Base-by-base conservation (phyloP, 2,797 vertebrate genomes). In the Caiman crocodilus region DNA sequence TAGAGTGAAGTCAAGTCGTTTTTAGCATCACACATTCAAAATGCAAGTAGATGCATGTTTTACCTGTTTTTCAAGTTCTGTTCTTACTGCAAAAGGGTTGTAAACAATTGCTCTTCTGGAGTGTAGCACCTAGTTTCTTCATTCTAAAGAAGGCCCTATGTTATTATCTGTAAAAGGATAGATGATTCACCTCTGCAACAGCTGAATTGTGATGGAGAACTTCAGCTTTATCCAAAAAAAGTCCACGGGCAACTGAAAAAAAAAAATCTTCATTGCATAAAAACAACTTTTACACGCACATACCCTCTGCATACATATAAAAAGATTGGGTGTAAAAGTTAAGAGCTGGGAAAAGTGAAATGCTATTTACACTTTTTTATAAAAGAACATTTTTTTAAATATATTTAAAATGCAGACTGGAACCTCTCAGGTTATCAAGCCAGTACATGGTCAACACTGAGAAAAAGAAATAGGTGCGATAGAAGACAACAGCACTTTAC, bases 331-430 rank as follows among this genome's bases (percentile, higher is more conserved):
- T 9, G 75, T 7, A 57, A 92, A 88, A 82, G n/a, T 2, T 80
- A 93, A 93, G 85, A 91, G 2, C 30, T 3, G 57, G 42, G 77
- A 67, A 82, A 79, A 16, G 3, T 15, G 16, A 88, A 94, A 63
- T 28, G 30, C 61, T 80, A 78, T 18, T 32, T 42, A 35, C 6
- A 14, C 14, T 79, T 77, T 56, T 73, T 76, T 61, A 87, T 12
- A 79, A 76, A 61, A 76, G 30, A 6, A 20, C 23, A n/a, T 20
- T 81, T 59, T 11, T 17, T 35, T 32, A 76, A 85, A 87, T 18
- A 79, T 59, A 56, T 91, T 94, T 65, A 17, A 83, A 86, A 56
- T 69, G 87, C 86, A 91, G 94, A 84, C 92, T 78, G 89, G 79
- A 89, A 84, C 59, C 91, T 65, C 87, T 84, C 77, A 86, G 78